These are phyloP conservation scores for Stegodyphus dumicola DNA, from an alignment of 1,140 invertebrate genomes.

Conservation along the genomic window DNA sequence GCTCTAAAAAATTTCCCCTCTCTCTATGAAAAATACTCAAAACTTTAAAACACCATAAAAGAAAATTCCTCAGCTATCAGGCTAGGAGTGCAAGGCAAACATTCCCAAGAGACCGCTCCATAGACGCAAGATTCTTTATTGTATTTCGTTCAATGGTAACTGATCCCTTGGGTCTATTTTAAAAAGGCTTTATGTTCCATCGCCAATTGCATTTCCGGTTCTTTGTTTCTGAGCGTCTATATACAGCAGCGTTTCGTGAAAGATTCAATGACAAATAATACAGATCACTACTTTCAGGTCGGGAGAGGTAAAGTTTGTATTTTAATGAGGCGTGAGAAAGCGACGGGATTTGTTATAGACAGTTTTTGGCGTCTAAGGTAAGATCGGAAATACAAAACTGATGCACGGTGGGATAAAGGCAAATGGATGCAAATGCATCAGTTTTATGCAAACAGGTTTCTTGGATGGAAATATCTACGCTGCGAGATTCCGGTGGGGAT, in stretches of 20 bases:
- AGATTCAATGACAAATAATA: constrained; percentile 45
- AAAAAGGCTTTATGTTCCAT: constrained; percentile 56
- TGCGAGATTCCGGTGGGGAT: too few relatives aligned
- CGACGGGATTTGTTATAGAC: too few relatives aligned
- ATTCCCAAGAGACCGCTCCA: constrained; percentile 33
- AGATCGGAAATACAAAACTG: too few relatives aligned
- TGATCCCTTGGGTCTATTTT: constrained; percentile 56
- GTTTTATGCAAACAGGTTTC: too few relatives aligned
- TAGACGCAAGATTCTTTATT: constrained; percentile 53
- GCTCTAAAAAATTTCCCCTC: constrained; percentile 15
- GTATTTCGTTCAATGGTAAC: constrained; percentile 52
- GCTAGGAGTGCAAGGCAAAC: constrained; percentile 34
- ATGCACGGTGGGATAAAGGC: too few relatives aligned
- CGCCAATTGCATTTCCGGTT: constrained; percentile 3
- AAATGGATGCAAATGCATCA: too few relatives aligned
- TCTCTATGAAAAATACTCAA: constrained; percentile 54
- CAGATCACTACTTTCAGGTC: not conserved
- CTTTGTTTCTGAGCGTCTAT: constrained; percentile 29
- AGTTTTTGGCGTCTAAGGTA: too few relatives aligned
- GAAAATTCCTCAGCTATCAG: constrained; percentile 17
- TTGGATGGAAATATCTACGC: too few relatives aligned
- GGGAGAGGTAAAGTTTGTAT: constrained; percentile 25
- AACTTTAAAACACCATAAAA: constrained; percentile 61
- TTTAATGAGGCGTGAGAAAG: constrained; percentile 43
- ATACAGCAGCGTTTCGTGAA: not conserved